phyloP scores from a whole-genome alignment of 2,113 vertebrate species.

The Raja brachyura region DNA sequence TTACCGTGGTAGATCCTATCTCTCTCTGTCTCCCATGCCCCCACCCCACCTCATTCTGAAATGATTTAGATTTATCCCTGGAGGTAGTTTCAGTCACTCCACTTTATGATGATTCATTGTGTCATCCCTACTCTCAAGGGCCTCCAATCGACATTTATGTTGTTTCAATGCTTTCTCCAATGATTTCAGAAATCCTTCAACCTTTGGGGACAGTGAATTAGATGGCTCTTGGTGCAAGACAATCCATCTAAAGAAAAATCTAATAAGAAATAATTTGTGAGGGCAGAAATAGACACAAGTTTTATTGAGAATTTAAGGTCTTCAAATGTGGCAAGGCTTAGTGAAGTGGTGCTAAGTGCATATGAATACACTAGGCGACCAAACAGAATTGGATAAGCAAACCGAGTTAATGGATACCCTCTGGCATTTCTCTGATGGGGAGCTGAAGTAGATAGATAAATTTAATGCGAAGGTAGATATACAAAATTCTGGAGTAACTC shows the following conservation, averaged over 20 bases:
- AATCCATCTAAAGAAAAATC: too few species aligned
- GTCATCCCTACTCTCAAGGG: not conserved
- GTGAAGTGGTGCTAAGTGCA: not conserved
- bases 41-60: not conserved
- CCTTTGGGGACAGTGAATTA: not conserved
- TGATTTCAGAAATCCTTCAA: not conserved
- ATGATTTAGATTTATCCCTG: not conserved
- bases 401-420: slow-evolving; percentile 24
- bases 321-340: not conserved
- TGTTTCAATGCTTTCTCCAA: not conserved
- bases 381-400: not conserved
- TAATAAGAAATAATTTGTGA: not conserved
- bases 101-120: not conserved
- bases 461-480: too few species aligned
- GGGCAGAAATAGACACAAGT: not conserved
- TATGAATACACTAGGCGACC: not conserved
- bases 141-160: not conserved
- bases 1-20: not conserved
- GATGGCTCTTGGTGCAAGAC: not conserved
- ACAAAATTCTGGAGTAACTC: too few species aligned
- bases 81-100: not conserved
- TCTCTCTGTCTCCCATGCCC: not conserved
- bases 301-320: not conserved
- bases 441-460: slow-evolving; percentile 16
- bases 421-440: slow-evolving; percentile 15